Conservation (phyloP, 2,797 vertebrate species). For the Poecilia wingei region DNA sequence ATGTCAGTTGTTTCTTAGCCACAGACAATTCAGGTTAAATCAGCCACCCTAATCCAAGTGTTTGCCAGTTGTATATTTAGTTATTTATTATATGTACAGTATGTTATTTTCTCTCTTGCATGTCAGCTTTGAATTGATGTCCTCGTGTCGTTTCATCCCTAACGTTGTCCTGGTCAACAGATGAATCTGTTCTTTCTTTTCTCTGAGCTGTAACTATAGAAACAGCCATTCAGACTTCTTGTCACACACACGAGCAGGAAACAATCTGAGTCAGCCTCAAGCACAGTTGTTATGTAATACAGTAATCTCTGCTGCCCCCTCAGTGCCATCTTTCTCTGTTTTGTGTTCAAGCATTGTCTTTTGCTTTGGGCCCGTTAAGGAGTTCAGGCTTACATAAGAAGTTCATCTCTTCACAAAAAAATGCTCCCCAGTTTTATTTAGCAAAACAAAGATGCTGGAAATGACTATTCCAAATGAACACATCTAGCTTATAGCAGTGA, state of each 20-base stretch:
- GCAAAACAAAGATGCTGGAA: neutral
- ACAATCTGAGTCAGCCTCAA: constrained; percentile 60
- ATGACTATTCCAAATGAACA: constrained; percentile 24
- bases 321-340: constrained; percentile 37
- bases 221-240: constrained; percentile 57
- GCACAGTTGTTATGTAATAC: constrained; percentile 65
- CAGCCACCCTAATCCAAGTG: neutral
- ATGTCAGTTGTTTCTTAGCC: constrained; percentile 28
- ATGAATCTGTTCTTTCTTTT: constrained; percentile 42
- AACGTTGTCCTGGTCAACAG: constrained; percentile 63
- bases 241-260: constrained; percentile 34
- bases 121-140: constrained; percentile 26
- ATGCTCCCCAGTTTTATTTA: constrained; percentile 8
- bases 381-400: constrained; percentile 53
- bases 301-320: constrained; percentile 51
- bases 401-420: constrained; percentile 31
- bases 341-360: constrained; percentile 49
- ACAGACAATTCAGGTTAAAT: constrained; percentile 6
- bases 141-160: constrained; percentile 25
- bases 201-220: constrained; percentile 70
- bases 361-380: constrained; percentile 39
- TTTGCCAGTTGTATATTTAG: constrained; percentile 11
- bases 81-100: too few relatives aligned
- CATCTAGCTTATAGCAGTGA: constrained; percentile 30
- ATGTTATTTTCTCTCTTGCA: constrained; percentile 6